phyloP scores from a whole-genome alignment of 2,888 invertebrate species.

The Mycalesis mineus region DNA sequence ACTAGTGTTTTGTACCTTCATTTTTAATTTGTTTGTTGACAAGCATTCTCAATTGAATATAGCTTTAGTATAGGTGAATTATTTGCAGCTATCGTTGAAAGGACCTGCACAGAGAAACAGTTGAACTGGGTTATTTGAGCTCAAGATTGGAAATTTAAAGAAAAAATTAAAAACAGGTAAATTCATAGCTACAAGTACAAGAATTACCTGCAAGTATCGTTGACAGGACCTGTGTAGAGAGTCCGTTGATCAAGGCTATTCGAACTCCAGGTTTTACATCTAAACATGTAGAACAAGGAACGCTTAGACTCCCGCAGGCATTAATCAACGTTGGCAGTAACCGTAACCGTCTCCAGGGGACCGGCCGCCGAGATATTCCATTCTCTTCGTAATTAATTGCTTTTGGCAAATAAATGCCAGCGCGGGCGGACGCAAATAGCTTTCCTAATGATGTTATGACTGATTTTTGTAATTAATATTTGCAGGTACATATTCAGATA shows the following conservation, averaged over 20 bases:
- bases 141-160: no score
- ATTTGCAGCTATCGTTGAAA: no score
- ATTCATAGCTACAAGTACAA: no score
- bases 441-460: constrained; percentile 51
- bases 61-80: no score
- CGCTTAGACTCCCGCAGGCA: constrained; percentile 61
- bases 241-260: constrained; percentile 43
- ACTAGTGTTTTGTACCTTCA: no score
- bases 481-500: not conserved
- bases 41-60: no score
- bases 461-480: constrained; percentile 23
- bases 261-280: constrained; percentile 57
- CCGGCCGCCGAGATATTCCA: constrained; percentile 73
- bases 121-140: no score
- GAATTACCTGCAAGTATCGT: no score
- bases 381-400: constrained; percentile 75
- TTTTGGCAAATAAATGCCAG: constrained; percentile 72
- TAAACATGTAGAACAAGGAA: constrained; percentile 47
- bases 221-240: no score
- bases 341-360: constrained; percentile 72
- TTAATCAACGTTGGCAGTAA: constrained; percentile 75
- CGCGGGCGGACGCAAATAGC: constrained; percentile 56
- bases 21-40: no score
- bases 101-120: no score
- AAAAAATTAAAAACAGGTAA: no score